phyloP scores from a whole-genome alignment of 1,140 invertebrate genomes.

The Bursaphelenchus mucronatus region DNA sequence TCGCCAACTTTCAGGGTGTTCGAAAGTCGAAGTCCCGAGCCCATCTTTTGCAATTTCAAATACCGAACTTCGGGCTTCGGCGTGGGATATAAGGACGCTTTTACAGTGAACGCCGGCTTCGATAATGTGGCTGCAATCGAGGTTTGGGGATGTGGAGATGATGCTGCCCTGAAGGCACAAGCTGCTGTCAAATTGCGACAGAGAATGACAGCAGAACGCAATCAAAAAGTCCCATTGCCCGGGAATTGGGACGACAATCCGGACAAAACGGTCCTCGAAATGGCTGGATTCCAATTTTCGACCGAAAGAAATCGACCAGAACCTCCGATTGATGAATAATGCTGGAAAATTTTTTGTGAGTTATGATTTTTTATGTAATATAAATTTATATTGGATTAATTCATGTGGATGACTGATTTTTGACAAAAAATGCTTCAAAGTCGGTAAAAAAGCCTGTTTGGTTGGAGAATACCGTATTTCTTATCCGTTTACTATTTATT shows the following conservation, averaged over 20 bases:
- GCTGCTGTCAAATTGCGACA: constrained; percentile 45
- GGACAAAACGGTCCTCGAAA: constrained; percentile 50
- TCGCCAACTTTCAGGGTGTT: constrained; percentile 31
- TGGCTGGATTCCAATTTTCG: constrained; percentile 34
- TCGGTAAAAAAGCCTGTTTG: too few species aligned
- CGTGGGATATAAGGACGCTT: constrained; percentile 20
- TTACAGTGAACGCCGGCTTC: constrained; percentile 21
- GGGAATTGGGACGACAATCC: constrained; percentile 61
- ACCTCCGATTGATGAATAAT: constrained; percentile 9
- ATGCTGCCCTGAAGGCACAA: constrained; percentile 42
- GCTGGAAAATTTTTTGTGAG: too few species aligned
- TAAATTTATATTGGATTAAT: too few species aligned
- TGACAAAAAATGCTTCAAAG: too few species aligned
- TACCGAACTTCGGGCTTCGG: constrained; percentile 26
- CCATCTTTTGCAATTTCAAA: constrained; percentile 41
- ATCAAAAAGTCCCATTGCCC: constrained; percentile 55
- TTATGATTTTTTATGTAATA: too few species aligned
- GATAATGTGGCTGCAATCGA: constrained; percentile 22
- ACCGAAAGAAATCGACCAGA: constrained; percentile 22
- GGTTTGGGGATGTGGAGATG: constrained; percentile 46
- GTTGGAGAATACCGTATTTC: too few species aligned
- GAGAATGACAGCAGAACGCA: constrained; percentile 44
- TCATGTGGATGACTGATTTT: too few species aligned
- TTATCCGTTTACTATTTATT: too few species aligned
- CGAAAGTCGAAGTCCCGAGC: constrained; percentile 21